Base-by-base conservation (phyloP, 2,113 vertebrate genomes). In the Sylvia atricapilla region DNA sequence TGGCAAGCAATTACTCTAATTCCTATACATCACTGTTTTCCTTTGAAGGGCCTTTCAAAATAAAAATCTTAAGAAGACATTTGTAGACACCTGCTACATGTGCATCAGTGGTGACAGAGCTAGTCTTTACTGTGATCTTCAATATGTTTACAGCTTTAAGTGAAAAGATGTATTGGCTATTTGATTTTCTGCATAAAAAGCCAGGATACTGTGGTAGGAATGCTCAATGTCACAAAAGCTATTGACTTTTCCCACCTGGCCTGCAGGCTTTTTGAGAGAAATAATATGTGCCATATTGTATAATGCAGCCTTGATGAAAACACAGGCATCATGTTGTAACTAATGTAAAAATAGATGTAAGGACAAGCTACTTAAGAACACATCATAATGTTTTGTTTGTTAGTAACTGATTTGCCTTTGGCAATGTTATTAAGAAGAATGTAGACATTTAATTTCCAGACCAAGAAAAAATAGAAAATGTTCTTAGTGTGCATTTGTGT, bases 161-260 rank as follows among this genome's bases (percentile, higher is more conserved):
- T 77, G 84, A 87, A 96, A 96, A 60, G 73, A 91, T 47, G 13
- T 89, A 69, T 44, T 74, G 89, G 64, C 87, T 95, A 89, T 97
- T 97, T 14, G 0, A 5, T 94, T 97, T 97, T 94, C 82, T 90
- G 31, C 70, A 41, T 94, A 96, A 95, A 80, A 78, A 96, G 43
- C 74, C 96, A 75, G 90, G 93, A 93, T 94, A 55, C 92, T 95
- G 76, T 95, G 80, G 44, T 70, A 87, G 90, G 93, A 97, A 92
- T 87, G 58, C 67, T 97, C 84, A 96, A 15, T 97, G 94, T 96
- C 87, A 96, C 41, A 41, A 90, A 72, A 96, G 46, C 92, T 85
- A 95, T 97, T 97, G 96, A 97, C 93, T 97, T 70, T n/a, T 94
- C 89, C 93, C 93, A 97, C 93, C 81, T 97, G 96, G 87, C 80